phyloP scores from a whole-genome alignment of 2,113 vertebrate genomes.

The Ameiurus melas region DNA sequence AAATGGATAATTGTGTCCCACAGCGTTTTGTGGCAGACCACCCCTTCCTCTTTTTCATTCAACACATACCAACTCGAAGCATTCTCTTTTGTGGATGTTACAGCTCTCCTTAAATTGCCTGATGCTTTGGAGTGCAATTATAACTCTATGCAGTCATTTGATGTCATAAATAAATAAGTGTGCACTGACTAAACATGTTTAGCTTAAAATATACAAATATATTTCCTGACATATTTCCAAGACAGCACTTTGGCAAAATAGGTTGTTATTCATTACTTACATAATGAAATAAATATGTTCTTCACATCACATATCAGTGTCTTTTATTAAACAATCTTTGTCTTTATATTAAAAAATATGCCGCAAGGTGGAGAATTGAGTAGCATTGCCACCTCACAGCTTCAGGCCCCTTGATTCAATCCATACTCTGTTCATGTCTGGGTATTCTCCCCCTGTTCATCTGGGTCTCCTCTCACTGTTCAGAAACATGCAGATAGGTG shows the following conservation, averaged over 20 bases:
- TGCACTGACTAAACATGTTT: too few species aligned
- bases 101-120: slow-evolving; percentile 70
- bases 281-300: neutral
- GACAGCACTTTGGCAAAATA: neutral
- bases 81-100: slow-evolving; percentile 82
- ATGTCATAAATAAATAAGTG: too few species aligned
- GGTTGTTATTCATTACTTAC: neutral
- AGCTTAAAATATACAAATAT: too few species aligned
- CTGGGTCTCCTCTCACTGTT: too few species aligned
- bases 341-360: neutral
- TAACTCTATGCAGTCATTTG: neutral
- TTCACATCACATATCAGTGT: neutral
- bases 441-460: too few species aligned
- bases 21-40: too few species aligned
- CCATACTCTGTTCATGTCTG: too few species aligned
- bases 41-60: slow-evolving; percentile 77
- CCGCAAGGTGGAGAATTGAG: neutral
- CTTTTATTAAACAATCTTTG: neutral
- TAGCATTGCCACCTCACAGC: neutral
- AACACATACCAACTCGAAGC: slow-evolving; percentile 74
- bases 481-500: too few species aligned
- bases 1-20: too few species aligned
- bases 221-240: neutral
- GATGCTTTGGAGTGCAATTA: neutral
- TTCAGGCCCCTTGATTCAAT: too few species aligned